These are phyloP conservation scores for Pempheris klunzingeri DNA, from an alignment of 2,797 vertebrate genomes.

Conservation along the genomic window DNA sequence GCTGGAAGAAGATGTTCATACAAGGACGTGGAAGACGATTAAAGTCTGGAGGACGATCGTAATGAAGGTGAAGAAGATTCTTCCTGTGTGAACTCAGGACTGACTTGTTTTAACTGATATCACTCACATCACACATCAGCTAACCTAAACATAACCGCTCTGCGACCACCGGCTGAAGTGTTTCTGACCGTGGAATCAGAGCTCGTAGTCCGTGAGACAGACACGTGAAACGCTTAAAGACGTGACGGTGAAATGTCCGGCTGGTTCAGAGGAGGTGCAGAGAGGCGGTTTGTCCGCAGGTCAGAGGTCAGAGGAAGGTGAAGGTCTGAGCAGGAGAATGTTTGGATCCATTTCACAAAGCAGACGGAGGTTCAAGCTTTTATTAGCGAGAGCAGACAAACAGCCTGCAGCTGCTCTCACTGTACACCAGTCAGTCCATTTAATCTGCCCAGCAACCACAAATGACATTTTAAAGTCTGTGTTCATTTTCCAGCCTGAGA, in stretches of 20 bases:
- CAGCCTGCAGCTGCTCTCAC: slow-evolving; percentile 43
- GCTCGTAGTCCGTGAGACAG: no score
- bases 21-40: neutral
- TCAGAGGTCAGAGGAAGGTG: neutral
- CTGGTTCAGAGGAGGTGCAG: no score
- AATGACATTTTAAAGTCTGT: slow-evolving; percentile 73
- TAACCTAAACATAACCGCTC: no score
- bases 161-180: no score
- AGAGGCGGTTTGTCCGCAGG: neutral
- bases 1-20: neutral
- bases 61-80: neutral
- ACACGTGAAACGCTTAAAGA: no score
- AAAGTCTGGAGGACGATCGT: neutral
- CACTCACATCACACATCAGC: no score
- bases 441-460: slow-evolving; percentile 67
- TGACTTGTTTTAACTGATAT: no score
- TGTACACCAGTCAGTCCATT: slow-evolving; percentile 57
- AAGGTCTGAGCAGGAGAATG: slow-evolving; percentile 5
- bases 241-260: no score
- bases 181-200: no score
- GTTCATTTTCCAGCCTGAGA: slow-evolving; percentile 56
- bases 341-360: slow-evolving; percentile 26
- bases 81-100: no score
- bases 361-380: slow-evolving; percentile 22
- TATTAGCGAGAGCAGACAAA: slow-evolving; percentile 51